phyloP scores from a whole-genome alignment of 2,888 invertebrate species.

The Dermolepida albohirtum region DNA sequence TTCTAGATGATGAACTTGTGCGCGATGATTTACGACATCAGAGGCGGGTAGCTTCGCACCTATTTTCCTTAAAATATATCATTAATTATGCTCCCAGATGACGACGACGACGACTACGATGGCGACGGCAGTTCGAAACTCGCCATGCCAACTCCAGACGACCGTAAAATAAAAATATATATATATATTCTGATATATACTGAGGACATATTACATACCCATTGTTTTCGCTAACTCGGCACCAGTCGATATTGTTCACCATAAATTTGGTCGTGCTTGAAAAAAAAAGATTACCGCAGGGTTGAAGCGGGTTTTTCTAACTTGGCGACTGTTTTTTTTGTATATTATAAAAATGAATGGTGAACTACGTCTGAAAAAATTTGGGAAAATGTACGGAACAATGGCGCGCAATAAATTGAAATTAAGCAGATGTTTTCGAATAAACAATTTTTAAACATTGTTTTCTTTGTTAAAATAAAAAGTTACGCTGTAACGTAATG shows the following conservation, averaged over 20 bases:
- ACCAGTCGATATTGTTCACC: slow-evolving; percentile 5
- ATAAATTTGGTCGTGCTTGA: too few relatives aligned
- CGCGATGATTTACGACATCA: slow-evolving; percentile 13
- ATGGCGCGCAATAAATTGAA: too few relatives aligned
- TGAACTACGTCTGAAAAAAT: too few relatives aligned
- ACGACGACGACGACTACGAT: background rate
- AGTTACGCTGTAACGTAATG: too few relatives aligned
- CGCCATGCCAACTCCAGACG: background rate
- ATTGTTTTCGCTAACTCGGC: background rate
- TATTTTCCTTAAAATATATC: slow-evolving; percentile 10
- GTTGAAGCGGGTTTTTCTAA: too few relatives aligned
- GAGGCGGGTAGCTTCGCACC: background rate
- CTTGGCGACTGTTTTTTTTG: too few relatives aligned
- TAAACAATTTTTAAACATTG: too few relatives aligned
- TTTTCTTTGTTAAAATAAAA: too few relatives aligned
- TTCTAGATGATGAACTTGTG: slow-evolving; percentile 7
- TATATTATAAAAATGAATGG: too few relatives aligned
- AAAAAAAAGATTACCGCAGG: too few relatives aligned
- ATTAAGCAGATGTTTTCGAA: too few relatives aligned
- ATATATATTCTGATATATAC: slow-evolving; percentile 4
- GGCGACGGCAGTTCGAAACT: background rate
- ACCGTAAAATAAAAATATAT: slow-evolving; percentile 1
- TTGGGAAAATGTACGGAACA: too few relatives aligned
- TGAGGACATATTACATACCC: background rate
- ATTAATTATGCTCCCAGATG: slow-evolving; percentile 3